Evolutionary conservation across 2,888 invertebrate genomes (phyloP), one percentile per base, ranked within the genome.

Genomic region (Atherix ibis): DNA sequence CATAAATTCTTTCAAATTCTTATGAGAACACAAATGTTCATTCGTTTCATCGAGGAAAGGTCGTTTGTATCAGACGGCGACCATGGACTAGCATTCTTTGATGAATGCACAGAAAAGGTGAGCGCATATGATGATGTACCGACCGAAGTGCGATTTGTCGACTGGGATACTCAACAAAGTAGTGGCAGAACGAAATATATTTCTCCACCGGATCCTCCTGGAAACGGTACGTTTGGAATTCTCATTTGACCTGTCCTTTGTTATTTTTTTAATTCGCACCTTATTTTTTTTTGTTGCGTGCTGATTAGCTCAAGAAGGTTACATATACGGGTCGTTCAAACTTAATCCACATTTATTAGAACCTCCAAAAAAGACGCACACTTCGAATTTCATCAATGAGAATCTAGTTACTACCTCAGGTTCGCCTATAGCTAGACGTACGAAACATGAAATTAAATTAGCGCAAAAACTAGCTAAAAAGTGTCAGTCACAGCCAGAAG

Each of bases 51-150:
- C 42, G 97, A 98, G 61, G 98, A 98, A 59, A 72, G 97, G 14
- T 94, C 94, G 45, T 97, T 99, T 63, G 91, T 95, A 1, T 91
- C 92, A n/a, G 95, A 95, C 53, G 88, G 85, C 49, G 95, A 97
- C 63, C 88, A 89, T 40, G 88, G 36, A 10, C 65, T 98, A 37
- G 88, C 85, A 10, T 91, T 91, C 63, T 98, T 98, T 54, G 98
- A 98, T 60, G 95, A 98, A 53, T 97, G 95, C 56, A 80, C 85
- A 5, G 92, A 92, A 52, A 76, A 82, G 54, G 67, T 78, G 25
- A 63, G 65, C 38, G 60, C 59, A 9, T 58, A 59, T 39, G 66
- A 67, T 43, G 74, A 75, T 45, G 54, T 55, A 13, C 53, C 58
- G 10, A 53, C 53, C 2, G 71, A 71, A 43, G 66, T 75, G 27